Evolutionary conservation across 2,888 invertebrate genomes (phyloP).

Genomic region (Rhyacophila evoluta): DNA sequence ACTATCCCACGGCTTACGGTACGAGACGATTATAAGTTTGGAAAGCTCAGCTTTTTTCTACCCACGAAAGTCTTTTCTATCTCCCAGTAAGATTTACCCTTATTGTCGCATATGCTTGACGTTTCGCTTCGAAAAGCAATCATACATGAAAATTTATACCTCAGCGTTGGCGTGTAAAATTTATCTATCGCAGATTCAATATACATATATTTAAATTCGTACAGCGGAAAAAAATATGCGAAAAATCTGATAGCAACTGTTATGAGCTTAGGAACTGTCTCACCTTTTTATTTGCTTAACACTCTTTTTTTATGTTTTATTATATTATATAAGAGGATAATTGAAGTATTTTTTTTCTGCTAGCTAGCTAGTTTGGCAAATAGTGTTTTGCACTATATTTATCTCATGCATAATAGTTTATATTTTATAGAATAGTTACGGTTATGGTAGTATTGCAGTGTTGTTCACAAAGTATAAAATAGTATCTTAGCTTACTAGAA

Average conservation of each 20-base stretch:
- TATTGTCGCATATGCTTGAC: neutral
- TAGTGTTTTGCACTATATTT: no score
- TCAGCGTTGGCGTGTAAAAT: neutral
- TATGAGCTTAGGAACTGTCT: neutral
- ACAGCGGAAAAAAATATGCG: neutral
- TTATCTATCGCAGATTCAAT: constrained; percentile 11
- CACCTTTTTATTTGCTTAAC: neutral
- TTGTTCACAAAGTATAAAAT: no score
- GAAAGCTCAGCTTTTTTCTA: neutral
- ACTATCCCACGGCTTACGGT: neutral
- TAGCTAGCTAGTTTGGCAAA: no score
- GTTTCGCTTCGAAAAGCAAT: neutral
- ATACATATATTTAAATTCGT: neutral
- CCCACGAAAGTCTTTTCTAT: neutral
- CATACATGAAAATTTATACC: constrained; percentile 22
- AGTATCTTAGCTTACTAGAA: no score
- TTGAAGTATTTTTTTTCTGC: no score
- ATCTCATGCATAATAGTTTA: no score
- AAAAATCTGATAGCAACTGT: neutral
- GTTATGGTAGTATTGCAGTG: no score
- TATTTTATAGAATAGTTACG: no score
- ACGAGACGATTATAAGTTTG: neutral
- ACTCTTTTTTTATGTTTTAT: no score
- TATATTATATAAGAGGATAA: no score
- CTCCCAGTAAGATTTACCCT: neutral